Evolutionary conservation across 1,140 invertebrate genomes (phyloP).

Genomic region (Aphelinus certus): DNA sequence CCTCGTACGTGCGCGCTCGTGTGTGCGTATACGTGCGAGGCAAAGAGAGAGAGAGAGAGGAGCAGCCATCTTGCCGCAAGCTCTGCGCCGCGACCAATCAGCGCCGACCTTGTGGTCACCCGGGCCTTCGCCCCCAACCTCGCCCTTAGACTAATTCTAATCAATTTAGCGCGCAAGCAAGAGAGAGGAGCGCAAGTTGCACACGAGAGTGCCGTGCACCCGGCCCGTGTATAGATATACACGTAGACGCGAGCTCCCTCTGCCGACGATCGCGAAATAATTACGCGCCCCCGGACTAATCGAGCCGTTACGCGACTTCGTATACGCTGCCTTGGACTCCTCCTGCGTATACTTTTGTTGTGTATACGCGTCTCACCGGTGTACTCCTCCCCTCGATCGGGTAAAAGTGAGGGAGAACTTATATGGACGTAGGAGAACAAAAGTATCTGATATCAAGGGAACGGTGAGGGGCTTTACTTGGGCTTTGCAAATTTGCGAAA

Average conservation of each 20-base stretch:
- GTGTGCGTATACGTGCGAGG: conserved; percentile 24
- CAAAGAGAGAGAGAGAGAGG: conserved; percentile 23
- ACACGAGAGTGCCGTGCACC: background rate
- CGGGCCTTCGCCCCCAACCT: conserved; percentile 42
- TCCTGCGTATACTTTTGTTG: too few relatives aligned
- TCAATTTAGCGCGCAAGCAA: conserved; percentile 61
- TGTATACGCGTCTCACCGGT: background rate
- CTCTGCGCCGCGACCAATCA: conserved; percentile 66
- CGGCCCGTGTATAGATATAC: background rate
- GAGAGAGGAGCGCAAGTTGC: conserved; percentile 11
- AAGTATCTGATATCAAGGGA: too few relatives aligned
- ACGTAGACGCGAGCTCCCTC: background rate
- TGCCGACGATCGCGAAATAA: conserved; percentile 54
- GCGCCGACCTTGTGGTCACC: conserved; percentile 66
- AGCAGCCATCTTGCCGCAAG: conserved; percentile 66
- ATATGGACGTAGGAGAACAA: too few relatives aligned
- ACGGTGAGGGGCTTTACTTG: too few relatives aligned
- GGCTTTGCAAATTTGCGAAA: too few relatives aligned
- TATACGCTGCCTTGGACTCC: background rate
- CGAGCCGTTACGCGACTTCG: conserved; percentile 14
- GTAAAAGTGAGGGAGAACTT: too few relatives aligned
- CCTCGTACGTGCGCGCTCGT: conserved; percentile 48
- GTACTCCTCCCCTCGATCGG: background rate
- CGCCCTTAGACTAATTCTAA: conserved; percentile 66
- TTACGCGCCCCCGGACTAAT: conserved; percentile 52